phyloP scores from a whole-genome alignment of 30 jellyfish, hydroid and myxozoan species.

The Pelagia noctiluca region DNA sequence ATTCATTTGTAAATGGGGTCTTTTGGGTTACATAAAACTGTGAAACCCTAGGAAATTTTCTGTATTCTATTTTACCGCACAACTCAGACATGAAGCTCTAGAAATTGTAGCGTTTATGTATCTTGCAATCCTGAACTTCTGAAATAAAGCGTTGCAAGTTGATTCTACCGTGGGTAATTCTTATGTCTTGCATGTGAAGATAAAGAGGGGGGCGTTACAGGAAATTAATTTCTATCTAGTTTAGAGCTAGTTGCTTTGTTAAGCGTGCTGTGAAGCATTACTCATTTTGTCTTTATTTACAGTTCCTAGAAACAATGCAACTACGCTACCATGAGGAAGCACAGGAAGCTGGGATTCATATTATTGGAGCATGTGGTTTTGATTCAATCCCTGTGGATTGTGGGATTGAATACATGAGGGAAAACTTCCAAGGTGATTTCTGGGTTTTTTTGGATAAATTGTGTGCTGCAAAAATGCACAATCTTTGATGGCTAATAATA shows the following conservation, averaged over 20 bases:
- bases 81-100: no score
- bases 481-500: no score
- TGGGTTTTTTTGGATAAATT: constrained; percentile 60
- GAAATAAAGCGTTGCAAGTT: no score
- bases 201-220: no score
- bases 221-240: no score
- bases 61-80: no score
- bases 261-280: neutral
- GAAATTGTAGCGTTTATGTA: no score
- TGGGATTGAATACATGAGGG: constrained; percentile 85
- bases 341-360: constrained; percentile 85
- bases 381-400: constrained; percentile 97
- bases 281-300: constrained; percentile 9
- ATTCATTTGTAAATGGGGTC: neutral
- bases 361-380: constrained; percentile 99
- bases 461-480: constrained; percentile 88
- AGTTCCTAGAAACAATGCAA: constrained; percentile 91
- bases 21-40: neutral
- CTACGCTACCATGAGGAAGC: constrained; percentile 85
- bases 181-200: no score
- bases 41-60: no score
- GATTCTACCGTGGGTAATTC: no score
- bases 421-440: constrained; percentile 79
- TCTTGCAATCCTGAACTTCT: no score
- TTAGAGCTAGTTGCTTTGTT: neutral